A percentile compares a stretch with the other conserved stretches of the same genome.
Evolutionary conservation across 1,140 invertebrate genomes (phyloP).

Genomic region (Octopus sinensis): DNA sequence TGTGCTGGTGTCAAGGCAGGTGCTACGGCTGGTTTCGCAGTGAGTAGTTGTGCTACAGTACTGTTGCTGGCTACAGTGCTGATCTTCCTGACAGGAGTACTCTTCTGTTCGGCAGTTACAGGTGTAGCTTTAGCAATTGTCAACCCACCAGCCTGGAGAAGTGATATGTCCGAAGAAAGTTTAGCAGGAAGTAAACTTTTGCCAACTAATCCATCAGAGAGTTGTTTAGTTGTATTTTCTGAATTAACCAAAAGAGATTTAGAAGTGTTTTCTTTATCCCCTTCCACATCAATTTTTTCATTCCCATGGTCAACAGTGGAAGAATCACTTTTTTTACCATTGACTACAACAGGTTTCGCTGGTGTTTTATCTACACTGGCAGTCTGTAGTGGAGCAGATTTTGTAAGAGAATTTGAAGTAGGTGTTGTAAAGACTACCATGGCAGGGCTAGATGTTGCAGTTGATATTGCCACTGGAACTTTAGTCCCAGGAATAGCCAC

Average conservation of each 20-base stretch:
- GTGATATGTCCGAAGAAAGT: constrained; percentile 7
- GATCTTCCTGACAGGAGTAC: neutral
- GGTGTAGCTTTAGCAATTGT: neutral
- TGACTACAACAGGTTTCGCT: neutral
- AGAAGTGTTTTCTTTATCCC: constrained; percentile 2
- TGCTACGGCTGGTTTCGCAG: constrained; percentile 30
- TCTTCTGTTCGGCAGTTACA: neutral
- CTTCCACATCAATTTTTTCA: constrained; percentile 10
- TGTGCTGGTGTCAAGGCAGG: constrained; percentile 30
- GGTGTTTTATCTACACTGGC: neutral
- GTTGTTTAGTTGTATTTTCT: neutral
- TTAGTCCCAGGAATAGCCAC: neutral
- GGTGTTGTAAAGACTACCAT: neutral
- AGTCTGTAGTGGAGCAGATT: neutral
- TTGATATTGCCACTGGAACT: neutral
- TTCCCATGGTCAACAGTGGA: neutral
- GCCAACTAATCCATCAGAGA: neutral
- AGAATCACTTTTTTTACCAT: constrained; percentile 6
- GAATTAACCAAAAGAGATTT: constrained; percentile 8
- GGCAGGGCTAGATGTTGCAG: neutral
- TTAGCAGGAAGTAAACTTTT: neutral
- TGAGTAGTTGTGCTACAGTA: constrained; percentile 36
- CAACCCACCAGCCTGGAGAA: neutral
- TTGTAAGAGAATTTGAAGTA: neutral
- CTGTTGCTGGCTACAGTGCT: constrained; percentile 4